These are phyloP conservation scores for Bubo bubo DNA, from an alignment of 2,113 vertebrate species.

Conservation along the genomic window DNA sequence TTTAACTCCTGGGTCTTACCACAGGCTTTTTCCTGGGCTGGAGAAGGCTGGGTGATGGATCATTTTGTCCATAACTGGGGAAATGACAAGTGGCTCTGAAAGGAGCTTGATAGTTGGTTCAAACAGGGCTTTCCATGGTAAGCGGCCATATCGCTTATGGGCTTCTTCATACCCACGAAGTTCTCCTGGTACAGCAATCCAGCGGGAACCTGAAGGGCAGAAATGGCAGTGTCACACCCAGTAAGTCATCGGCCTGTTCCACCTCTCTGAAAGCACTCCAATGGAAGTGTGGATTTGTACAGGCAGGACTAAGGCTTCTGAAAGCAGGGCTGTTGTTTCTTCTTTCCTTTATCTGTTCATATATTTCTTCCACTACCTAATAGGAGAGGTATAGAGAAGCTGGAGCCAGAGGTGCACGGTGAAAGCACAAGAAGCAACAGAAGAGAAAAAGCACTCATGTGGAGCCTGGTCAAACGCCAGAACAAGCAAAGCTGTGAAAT, in stretches of 20 bases:
- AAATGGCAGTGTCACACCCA: background rate
- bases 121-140: conserved; percentile 53
- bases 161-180: conserved; percentile 54
- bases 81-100: conserved; percentile 31
- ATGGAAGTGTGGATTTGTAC: accelerated
- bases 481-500: background rate
- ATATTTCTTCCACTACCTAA: background rate
- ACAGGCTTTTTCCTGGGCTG: accelerated
- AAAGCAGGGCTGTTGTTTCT: background rate
- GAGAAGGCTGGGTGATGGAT: background rate
- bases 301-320: background rate
- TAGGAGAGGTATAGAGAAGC: background rate
- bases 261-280: background rate
- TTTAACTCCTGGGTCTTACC: conserved; percentile 8
- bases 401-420: background rate
- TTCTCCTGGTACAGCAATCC: conserved; percentile 51
- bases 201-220: background rate
- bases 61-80: background rate
- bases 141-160: conserved; percentile 10
- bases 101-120: conserved; percentile 59
- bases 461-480: background rate
- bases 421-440: background rate
- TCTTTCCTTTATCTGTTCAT: background rate
- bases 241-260: background rate
- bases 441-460: background rate